phyloP scores from a whole-genome alignment of 1,140 invertebrate genomes.

The Yoshiicerus persimilis region DNA sequence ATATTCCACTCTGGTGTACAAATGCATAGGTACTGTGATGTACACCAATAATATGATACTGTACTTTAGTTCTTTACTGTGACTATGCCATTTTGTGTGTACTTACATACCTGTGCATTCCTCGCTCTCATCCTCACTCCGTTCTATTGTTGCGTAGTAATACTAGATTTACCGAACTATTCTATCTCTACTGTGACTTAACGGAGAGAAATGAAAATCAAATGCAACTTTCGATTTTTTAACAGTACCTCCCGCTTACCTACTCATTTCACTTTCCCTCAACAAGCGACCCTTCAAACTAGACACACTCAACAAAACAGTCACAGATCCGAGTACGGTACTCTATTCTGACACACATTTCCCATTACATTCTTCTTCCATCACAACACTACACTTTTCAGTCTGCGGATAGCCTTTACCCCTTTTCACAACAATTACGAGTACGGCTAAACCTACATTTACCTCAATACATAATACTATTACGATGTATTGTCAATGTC shows the following conservation, averaged over 20 bases:
- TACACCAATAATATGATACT: neutral
- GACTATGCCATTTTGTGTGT: neutral
- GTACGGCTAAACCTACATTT: neutral
- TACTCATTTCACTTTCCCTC: constrained; percentile 41
- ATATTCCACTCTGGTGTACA: neutral
- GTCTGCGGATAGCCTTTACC: neutral
- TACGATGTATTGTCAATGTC: neutral
- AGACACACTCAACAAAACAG: neutral
- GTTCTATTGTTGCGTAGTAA: neutral
- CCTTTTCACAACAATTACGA: neutral
- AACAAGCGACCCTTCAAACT: neutral
- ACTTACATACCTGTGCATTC: neutral
- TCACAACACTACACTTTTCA: neutral
- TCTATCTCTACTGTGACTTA: neutral
- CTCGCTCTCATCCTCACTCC: neutral
- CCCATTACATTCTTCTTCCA: neutral
- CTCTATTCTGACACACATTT: neutral
- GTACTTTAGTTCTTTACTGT: neutral
- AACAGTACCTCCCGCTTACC: constrained; percentile 21
- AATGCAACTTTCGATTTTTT: constrained; percentile 42
- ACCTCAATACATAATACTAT: neutral
- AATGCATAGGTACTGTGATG: neutral
- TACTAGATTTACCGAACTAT: neutral
- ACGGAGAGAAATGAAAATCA: constrained; percentile 39
- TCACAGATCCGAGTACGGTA: neutral